These are phyloP conservation scores for Phasia obesa DNA, from an alignment of 2,888 invertebrate genomes.

Conservation along the genomic window DNA sequence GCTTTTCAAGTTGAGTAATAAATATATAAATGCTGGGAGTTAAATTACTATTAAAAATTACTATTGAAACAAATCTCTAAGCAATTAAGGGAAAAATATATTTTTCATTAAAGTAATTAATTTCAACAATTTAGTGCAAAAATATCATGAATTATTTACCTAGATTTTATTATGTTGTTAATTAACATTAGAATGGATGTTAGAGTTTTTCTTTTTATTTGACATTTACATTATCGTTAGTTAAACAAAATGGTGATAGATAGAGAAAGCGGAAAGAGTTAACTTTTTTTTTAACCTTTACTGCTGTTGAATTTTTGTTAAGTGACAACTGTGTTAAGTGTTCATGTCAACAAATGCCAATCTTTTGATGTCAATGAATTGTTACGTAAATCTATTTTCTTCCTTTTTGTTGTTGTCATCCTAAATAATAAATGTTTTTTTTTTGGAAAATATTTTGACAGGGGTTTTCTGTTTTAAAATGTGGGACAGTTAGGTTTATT, in stretches of 20 bases:
- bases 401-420: conserved; percentile 24
- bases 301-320: conserved; percentile 16
- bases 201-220: neutral
- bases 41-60: neutral
- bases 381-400: neutral
- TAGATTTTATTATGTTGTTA: conserved; percentile 31
- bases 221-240: conserved; percentile 49
- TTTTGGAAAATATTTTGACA: neutral
- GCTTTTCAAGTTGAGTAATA: too few relatives aligned
- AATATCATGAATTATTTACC: conserved; percentile 32
- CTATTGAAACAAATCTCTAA: conserved; percentile 41
- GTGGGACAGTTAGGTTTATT: neutral
- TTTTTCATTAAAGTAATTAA: neutral
- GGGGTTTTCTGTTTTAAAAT: conserved; percentile 1
- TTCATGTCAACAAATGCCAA: conserved; percentile 65
- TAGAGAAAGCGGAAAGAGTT: neutral
- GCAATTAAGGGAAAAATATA: conserved; percentile 18
- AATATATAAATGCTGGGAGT: too few relatives aligned
- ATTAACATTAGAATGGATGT: neutral
- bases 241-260: conserved; percentile 15
- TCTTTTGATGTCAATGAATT: conserved; percentile 52
- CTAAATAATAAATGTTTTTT: neutral
- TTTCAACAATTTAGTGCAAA: conserved; percentile 5
- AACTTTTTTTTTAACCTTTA: neutral
- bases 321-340: conserved; percentile 62